Percentiles rank a stretch among this genome's conserved stretches.
Evolutionary conservation across 1,140 invertebrate species (phyloP).

Genomic region (Lucilia sericata): DNA sequence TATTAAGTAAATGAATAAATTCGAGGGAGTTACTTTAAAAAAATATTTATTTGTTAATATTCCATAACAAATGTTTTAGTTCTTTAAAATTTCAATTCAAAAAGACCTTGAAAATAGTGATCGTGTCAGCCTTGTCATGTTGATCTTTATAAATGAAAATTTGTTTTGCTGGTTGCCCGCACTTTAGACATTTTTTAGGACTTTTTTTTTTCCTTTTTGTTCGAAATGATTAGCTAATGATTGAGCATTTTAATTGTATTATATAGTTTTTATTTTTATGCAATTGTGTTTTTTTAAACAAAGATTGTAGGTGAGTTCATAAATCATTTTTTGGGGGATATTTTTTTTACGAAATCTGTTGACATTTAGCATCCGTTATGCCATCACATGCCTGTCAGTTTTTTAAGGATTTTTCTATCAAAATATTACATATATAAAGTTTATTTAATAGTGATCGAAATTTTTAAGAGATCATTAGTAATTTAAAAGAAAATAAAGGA

Average conservation of each 20-base stretch:
- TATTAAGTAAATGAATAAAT: background rate
- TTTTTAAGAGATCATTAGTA: too few species aligned
- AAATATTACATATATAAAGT: background rate
- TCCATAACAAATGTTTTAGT: too few species aligned
- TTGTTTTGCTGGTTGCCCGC: constrained; percentile 35
- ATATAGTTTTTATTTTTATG: background rate
- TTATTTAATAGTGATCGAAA: background rate
- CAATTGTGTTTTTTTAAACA: background rate
- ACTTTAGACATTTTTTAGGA: background rate
- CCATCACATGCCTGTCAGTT: constrained; percentile 31
- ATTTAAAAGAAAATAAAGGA: too few species aligned
- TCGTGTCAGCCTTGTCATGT: background rate
- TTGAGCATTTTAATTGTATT: constrained; percentile 54
- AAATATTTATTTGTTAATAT: too few species aligned
- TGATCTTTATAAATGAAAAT: constrained; percentile 15
- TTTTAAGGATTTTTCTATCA: background rate
- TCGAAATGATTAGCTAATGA: constrained; percentile 58
- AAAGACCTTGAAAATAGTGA: too few species aligned
- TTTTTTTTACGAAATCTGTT: constrained; percentile 47
- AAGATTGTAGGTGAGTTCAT: background rate
- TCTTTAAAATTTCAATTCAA: too few species aligned
- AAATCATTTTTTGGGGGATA: constrained; percentile 9
- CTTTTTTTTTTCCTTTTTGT: background rate
- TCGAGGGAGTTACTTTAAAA: too few species aligned
- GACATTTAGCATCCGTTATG: constrained; percentile 52